Evolutionary conservation across 2,797 vertebrate genomes (phyloP).

Genomic region (Acipenser oxyrinchus): DNA sequence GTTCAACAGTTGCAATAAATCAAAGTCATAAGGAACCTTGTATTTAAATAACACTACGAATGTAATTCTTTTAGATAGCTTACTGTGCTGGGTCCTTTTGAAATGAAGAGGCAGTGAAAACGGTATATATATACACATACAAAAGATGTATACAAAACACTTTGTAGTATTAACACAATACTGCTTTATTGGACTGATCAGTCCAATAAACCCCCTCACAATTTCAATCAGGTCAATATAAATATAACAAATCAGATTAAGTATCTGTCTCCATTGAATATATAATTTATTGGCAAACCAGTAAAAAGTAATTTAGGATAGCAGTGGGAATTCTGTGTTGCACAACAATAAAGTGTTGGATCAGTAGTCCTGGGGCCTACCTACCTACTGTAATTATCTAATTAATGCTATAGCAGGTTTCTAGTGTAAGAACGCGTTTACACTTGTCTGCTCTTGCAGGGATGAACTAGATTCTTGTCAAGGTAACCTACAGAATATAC

Average conservation of each 20-base stretch:
- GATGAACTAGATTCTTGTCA: neutral
- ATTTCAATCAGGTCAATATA: constrained; percentile 1
- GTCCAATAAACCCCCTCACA: neutral
- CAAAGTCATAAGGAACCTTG: neutral
- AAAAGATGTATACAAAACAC: too few species aligned
- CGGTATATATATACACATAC: too few species aligned
- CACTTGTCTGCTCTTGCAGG: neutral
- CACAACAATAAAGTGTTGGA: neutral
- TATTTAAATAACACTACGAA: constrained; percentile 4
- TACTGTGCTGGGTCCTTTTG: too few species aligned
- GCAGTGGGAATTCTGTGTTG: neutral
- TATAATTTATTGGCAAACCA: too few species aligned
- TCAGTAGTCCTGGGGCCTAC: neutral
- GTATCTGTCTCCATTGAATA: constrained; percentile 1
- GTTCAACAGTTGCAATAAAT: too few species aligned
- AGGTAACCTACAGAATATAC: neutral
- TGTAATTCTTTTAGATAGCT: too few species aligned
- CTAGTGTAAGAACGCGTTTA: neutral
- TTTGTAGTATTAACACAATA: too few species aligned
- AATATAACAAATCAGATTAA: constrained; percentile 3
- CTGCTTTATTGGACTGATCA: too few species aligned
- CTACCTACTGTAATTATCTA: neutral
- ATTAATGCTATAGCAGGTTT: neutral
- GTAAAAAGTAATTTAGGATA: constrained; percentile 1
- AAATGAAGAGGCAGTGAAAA: too few species aligned